Percentiles rank a stretch among this genome's conserved stretches.
phyloP scores from a whole-genome alignment of 2,113 vertebrate genomes.

The Zeus faber region DNA sequence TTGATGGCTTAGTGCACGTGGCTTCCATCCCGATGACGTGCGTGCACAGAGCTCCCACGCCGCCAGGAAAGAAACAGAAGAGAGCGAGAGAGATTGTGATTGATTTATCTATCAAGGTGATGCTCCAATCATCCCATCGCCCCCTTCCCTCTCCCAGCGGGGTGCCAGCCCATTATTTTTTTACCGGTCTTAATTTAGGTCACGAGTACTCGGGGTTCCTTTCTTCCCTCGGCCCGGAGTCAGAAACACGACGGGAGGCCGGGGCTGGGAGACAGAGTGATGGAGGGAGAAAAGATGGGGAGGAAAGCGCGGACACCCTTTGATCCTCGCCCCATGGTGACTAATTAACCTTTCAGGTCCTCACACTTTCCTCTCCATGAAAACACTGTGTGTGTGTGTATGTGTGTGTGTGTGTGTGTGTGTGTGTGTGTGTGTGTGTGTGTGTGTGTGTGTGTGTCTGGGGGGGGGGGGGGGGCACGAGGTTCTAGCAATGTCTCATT shows the following conservation, averaged over 20 bases:
- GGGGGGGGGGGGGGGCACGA: neutral
- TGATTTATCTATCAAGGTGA: neutral
- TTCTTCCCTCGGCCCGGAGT: constrained; percentile 32
- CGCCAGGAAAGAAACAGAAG: neutral
- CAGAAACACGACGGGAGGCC: constrained; percentile 29
- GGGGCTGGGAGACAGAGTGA: constrained; percentile 11
- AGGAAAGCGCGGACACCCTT: constrained; percentile 33
- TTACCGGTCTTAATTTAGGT: constrained; percentile 49
- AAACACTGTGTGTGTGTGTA: neutral
- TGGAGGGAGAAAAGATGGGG: neutral
- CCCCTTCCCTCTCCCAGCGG: neutral
- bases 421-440: constrained; percentile 16
- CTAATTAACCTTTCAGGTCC: constrained; percentile 68
- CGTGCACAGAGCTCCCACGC: neutral
- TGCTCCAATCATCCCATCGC: neutral
- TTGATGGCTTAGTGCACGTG: neutral
- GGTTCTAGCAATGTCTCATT: no score
- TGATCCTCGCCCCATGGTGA: constrained; percentile 40
- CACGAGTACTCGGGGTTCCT: constrained; percentile 44
- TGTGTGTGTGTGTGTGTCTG: neutral
- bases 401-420: neutral
- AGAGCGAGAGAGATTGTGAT: no score
- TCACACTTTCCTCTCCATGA: constrained; percentile 25
- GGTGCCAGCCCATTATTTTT: constrained; percentile 28
- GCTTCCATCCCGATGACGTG: no score